Evolutionary conservation across 2,888 invertebrate genomes (phyloP), one percentile per base, ranked within the genome.

Genomic region (Rhorus exstirpatorius): DNA sequence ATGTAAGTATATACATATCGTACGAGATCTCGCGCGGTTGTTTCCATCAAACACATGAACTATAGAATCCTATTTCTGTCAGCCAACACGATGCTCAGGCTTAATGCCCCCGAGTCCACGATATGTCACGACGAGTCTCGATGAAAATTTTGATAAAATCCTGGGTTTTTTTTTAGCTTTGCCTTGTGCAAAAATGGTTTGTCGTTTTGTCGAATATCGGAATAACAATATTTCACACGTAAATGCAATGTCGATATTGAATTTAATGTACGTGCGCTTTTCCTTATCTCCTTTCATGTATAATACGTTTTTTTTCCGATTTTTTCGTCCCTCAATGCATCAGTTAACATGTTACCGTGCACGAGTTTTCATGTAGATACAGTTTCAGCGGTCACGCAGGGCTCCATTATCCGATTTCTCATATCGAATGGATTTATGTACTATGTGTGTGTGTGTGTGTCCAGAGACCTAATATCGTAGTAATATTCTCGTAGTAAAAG

Each of bases 371-470:
- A 41, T 53, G 68, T 76, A 61, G 44, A 35, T 49, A 70, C 53
- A 19, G 38, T 44, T 70, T 35, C 72, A 21, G n/a, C 44, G 75
- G 55, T 70, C 75, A 70, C 70, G 70, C 76, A 55, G 75, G 68
- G 61, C 68, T 70, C 70, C 65, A 70, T 76, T 81, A 76, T 76
- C 80, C 75, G 70, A 81, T 76, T 71, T 81, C 63, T 81, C 76
- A 71, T 76, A 76, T 68, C 53, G 61, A 44, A 24, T 61, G 44
- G 26, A 68, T 31, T 31, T 55, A 60, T 46, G 12, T 49, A 72
- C n/a, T 24, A 35, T 51, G 46, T 17, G 31, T 55, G 51, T 19
- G n/a, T 35, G 8, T 26, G 55, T 53, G 6, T 17, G 19, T 3
- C 6, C n/a, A 26, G 8, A 58, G 14, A 49, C 61, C 12, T 58